Base-by-base conservation (phyloP, 2,113 vertebrate genomes). In the Anoplopoma fimbria region DNA sequence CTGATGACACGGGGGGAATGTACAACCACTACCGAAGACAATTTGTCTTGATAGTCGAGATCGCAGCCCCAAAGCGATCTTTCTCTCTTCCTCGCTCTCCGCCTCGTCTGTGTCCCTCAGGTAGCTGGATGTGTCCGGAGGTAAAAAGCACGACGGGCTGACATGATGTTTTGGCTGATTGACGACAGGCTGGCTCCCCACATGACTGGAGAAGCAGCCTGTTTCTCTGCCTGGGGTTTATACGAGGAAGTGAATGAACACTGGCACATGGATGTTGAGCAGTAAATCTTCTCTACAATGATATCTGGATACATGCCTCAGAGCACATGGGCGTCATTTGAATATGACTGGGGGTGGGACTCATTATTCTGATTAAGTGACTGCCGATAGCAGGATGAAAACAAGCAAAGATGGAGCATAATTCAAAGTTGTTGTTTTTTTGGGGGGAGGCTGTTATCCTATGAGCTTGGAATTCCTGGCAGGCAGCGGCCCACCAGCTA, bases 21-120 rank as follows among this genome's bases (percentile, higher is more conserved):
- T 68, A 83, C 81, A 84, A 85, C 83, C 60, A 79, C 80, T 29
- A 47, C 69, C 60, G 78, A 76, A 85, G 85, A 86, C 85, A 57
- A 92, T 92, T 90, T 90, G 77, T 91, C 91, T 88, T 69, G 60
- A 79, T 89, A 63, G 82, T 57, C 1, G 45, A 67, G 79, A 75
- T 60, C 19, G 42, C 33, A 49, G 10, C 80, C 88, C 77, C 74
- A 15, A 21, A 29, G 78, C 64, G 33, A 64, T 82, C 49, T 69
- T 67, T 72, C 47, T 23, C 38, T 34, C 8, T 23, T 23, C 31
- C 19, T 36, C 27, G 64, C 76, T 70, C 77, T 65, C 58, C 27
- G 15, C 73, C 68, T 83, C 84, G 63, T 42, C 78, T 31, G 15
- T 72, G 79, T 78, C 76, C 81, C 87, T 80, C 75, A 69, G 71